Base-by-base conservation (phyloP, 2,113 vertebrate genomes). In the Urocolius indicus region DNA sequence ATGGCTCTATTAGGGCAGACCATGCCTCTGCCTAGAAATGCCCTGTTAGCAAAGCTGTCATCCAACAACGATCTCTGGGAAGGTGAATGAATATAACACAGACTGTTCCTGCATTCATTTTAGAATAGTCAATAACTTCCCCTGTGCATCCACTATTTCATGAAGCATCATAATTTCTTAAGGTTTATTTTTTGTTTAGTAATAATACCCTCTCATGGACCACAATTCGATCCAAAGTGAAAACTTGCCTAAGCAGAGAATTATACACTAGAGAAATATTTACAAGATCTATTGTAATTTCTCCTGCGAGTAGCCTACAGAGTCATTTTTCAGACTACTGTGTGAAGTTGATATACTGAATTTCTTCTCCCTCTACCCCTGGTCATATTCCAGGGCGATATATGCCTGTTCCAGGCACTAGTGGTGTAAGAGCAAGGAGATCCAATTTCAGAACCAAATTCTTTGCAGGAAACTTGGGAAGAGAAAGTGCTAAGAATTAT, bases 1-100 rank as follows among this genome's bases (percentile, higher is more conserved):
- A 98, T 96, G 95, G 94, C 93, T 96, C 94, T 93, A 84, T 97
- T 98, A 97, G 90, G 93, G 91, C 91, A 97, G 90, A 93, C 92
- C 87, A 84, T 94, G 90, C 82, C 83, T 96, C 91, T 96, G 85
- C 89, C 82, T 94, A 96, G 96, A 97, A 97, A 96, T 97, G 97
- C 97, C 91, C 96, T 96, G 96, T 98, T 98, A 98, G 95, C 97
- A 98, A 95, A 97, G 81, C 96, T 98, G 97, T 97, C 98, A 97
- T 94, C 94, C 89, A 59, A 66, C 73, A 84, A 57, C 89, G 94
- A 97, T 96, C 93, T 96, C 95, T 84, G 61, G 78, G 87, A 94
- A 93, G 72, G 94, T 94, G 90, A 96, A 94, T 29, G 68, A 86
- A 94, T 95, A 97, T 61, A 96, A 91, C 82, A 80, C 62, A 94